Evolutionary conservation across 1,140 invertebrate species (phyloP), one percentile per base, ranked within the genome.

Genomic region (Scylla paramamosain): DNA sequence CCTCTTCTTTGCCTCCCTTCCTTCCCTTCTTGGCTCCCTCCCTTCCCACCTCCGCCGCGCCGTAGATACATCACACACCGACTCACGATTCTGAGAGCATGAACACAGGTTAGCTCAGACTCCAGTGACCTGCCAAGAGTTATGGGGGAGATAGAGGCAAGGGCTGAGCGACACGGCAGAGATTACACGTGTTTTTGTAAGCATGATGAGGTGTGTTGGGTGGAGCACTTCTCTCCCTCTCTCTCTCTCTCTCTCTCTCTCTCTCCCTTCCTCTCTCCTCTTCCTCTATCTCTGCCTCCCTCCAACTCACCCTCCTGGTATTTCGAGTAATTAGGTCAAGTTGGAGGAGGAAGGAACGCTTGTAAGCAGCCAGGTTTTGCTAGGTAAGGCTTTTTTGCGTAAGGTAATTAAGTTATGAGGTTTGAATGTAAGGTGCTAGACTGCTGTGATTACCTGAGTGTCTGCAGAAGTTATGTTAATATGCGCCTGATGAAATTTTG

Each of bases 311-410:
- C 67, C 67, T 77, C 67, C 67, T 20, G 67, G 67, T 77, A 77
- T 77, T 77, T 77, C 67, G n/a, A 77, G 67, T n/a, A 77, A 77
- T 77, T 77, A 20, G 67, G 67, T 77, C 67, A 77, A 77, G 67
- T 77, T 77, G 67, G 20, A 77, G 67, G 67, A 77, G 25, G 67
- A 77, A 77, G 67, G 67, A 7, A 77, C 1, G 67, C 25, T n/a
- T 12, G 67, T 77, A 20, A 16, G n/a, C 16, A n/a, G 67, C n/a
- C 1, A 77, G 20, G 6, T 77, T 77, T 77, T 20, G 67, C 67
- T 8, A 25, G 67, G 67, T 77, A n/a, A 77, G 67, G 67, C n/a
- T n/a, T 77, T 77, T 77, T 77, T n/a, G 67, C 2, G 67, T n/a
- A 1, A 77, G 25, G n/a, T n/a, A 77, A n/a, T n/a, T 25, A 77